Evolutionary conservation across 2,113 vertebrate genomes (phyloP), one percentile per base, ranked within the genome.

Genomic region (Dolichotis patagonum): DNA sequence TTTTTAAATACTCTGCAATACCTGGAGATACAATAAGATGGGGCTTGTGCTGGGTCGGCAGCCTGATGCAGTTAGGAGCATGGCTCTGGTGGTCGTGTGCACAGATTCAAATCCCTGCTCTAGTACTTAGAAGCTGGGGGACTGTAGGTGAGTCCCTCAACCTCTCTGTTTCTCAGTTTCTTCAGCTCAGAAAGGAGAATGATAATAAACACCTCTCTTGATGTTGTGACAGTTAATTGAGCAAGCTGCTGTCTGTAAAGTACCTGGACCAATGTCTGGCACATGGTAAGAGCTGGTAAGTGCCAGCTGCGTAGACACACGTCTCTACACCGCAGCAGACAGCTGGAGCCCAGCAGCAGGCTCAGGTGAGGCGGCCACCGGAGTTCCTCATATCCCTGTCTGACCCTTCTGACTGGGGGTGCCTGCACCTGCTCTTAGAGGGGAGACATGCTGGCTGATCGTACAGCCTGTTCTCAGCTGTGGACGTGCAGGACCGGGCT

Each of bases 121-220:
- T 0, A 35, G 24, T 43, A 80, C 41, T 56, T 19, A 86, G 67
- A 91, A 86, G 46, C 41, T 69, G 78, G 35, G 35, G 30, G 56
- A n/a, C 91, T 60, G 49, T 38, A 58, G 35, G 35, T 3, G 67
- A 96, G 49, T n/a, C 26, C 14, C 69, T 84, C 7, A 56, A 71
- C 32, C 52, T 78, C 65, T 88, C 54, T 90, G 58, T 52, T 88
- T 80, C 54, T 89, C 14, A 73, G 52, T 83, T 88, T 93, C 86
- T 63, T 75, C 38, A 49, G 78, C 30, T 91, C 32, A 41, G 38
- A 71, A 65, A 46, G 30, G 41, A 85, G 38, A 82, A 85, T n/a
- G 13, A 88, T 4, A 67, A 49, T 9, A 56, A 56, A 56, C 28
- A 32, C 46, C 71, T 63, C 52, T n/a, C 43, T 60, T 62, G 35